Percentiles rank a stretch among this genome's conserved stretches.
phyloP scores from a whole-genome alignment of 2,113 vertebrate species.

The Myotis davidii region DNA sequence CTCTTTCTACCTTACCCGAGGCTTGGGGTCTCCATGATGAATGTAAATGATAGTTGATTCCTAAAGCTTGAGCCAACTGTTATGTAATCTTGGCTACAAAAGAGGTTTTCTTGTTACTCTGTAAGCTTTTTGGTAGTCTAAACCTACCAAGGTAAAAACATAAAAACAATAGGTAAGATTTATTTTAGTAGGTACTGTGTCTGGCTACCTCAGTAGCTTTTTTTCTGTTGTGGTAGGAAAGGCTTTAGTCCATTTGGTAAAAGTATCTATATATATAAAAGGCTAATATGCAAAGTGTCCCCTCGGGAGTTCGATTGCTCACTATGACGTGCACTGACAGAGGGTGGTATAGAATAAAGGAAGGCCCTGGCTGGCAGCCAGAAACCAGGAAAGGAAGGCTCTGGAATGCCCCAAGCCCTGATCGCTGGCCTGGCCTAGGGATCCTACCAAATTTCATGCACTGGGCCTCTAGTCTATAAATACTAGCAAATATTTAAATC shows the following conservation, averaged over 20 bases:
- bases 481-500: neutral
- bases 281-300: no score
- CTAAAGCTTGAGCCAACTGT: neutral
- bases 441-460: no score
- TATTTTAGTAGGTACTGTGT: neutral
- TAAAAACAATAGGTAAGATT: neutral
- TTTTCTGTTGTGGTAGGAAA: neutral
- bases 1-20: neutral
- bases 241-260: neutral
- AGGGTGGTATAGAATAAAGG: no score
- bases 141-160: neutral
- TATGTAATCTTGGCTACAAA: neutral
- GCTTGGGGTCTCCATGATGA: neutral
- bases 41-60: neutral
- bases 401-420: no score
- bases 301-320: no score
- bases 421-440: no score
- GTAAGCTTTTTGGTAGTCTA: neutral
- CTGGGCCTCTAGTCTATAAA: neutral
- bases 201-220: neutral
- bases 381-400: no score
- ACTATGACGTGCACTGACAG: no score
- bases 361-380: no score
- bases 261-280: no score
- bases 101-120: neutral